Evolutionary conservation across 2,797 vertebrate genomes (phyloP), one percentile per base, ranked within the genome.

Genomic region (Scarus forsteni): DNA sequence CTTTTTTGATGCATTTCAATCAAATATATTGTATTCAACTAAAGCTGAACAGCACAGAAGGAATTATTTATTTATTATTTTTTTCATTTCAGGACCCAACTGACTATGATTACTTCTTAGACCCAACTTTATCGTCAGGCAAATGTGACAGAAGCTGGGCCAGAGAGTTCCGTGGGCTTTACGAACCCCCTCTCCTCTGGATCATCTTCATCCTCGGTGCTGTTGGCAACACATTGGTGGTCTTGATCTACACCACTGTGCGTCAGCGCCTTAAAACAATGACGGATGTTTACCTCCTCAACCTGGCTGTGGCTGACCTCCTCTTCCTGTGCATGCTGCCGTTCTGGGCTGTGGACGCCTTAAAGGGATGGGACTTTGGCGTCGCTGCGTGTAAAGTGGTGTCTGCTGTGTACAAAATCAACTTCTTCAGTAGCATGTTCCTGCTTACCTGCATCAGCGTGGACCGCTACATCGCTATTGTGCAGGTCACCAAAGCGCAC

Each of bases 381-480:
- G 13, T 64, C 19, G 6, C 50, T 15, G 39, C 93, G 70, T 99
- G 97, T 89, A 97, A 95, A 81, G 42, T 92, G 0, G 92, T 98
- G 42, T 95, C 91, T 0, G 93, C 94, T 5, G 72, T 92, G 75
- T 97, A 97, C 66, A 97, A 96, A 88, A 92, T 97, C 89, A 98
- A 97, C 84, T 96, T 98, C 85, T 98, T 96, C 39, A 91, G 96
- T 85, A 95, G 95, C 72, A 95, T 95, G 94, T 83, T 98, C 35
- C 89, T 99, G 48, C 95, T 99, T 65, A 96, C 93, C 35, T 96
- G 96, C 85, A 96, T 98, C 71, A 97, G 97, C 0, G 93, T 96
- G 66, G 96, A 97, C 87, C 94, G 97, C 59, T 98, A 97, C 82
- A 90, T 97, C 2, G 95, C 93, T 5, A 92, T 98, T 0, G 96